phyloP scores from a whole-genome alignment of 2,888 invertebrate genomes.

The Terebella lapidaria region DNA sequence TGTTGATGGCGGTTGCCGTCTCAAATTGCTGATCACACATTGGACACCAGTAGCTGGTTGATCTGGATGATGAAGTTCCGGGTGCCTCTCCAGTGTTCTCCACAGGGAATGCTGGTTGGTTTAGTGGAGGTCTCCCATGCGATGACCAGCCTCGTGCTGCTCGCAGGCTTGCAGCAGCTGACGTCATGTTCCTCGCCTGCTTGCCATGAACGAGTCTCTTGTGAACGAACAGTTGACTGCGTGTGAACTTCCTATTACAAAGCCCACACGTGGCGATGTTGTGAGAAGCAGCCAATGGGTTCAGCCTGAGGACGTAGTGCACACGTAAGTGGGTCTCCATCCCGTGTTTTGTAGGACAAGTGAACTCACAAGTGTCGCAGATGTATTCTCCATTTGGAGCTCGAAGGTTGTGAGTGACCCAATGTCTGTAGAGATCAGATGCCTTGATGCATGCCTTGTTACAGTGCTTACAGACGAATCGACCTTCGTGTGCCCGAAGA shows the following conservation, averaged over 20 bases:
- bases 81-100: neutral
- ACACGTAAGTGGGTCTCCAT: constrained; percentile 13
- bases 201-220: constrained; percentile 9
- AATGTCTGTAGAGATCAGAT: constrained; percentile 18
- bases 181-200: neutral
- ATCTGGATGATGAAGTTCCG: neutral
- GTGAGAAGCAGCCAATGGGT: neutral
- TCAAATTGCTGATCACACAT: constrained; percentile 4
- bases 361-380: constrained; percentile 17
- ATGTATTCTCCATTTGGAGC: constrained; percentile 1
- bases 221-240: constrained; percentile 9
- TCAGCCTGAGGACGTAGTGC: constrained; percentile 9
- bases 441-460: constrained; percentile 19
- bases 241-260: constrained; percentile 4
- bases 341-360: neutral
- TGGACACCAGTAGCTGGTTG: constrained; percentile 6
- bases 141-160: no score
- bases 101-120: neutral
- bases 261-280: constrained; percentile 7
- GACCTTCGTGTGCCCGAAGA: constrained; percentile 14
- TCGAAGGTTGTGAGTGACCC: constrained; percentile 16
- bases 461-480: constrained; percentile 16
- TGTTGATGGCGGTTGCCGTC: neutral
- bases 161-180: neutral
- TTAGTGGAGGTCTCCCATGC: no score